Conservation (phyloP, 2,888 invertebrate genomes). For the Napeogenes inachia region DNA sequence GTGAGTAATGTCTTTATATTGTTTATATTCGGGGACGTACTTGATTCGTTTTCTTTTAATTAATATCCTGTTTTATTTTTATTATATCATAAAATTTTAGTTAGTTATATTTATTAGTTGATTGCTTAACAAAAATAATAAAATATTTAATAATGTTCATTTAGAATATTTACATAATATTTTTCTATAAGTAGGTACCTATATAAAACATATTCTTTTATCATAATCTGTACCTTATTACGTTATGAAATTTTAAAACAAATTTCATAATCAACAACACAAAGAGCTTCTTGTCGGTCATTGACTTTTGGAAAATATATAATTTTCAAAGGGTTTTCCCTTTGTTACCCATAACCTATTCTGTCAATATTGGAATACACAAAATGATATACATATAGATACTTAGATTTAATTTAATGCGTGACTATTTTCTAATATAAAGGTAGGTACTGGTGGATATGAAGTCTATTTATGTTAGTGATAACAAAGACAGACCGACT, state of each 20-base stretch:
- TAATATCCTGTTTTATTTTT: no score
- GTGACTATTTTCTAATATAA: no score
- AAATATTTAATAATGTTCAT: no score
- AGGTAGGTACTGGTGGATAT: not conserved
- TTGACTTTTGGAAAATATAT: slow-evolving; percentile 26
- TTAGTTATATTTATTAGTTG: no score
- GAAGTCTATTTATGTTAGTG: not conserved
- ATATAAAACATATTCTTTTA: no score
- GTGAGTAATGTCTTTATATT: slow-evolving; percentile 41
- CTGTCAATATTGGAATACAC: not conserved
- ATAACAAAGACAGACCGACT: not conserved
- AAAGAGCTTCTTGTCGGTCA: slow-evolving; percentile 24
- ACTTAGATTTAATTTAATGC: no score
- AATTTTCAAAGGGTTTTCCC: slow-evolving; percentile 23
- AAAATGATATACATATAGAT: no score
- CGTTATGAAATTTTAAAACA: not conserved
- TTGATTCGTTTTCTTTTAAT: not conserved
- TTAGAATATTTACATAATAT: no score
- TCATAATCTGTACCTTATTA: no score
- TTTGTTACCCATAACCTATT: slow-evolving; percentile 8
- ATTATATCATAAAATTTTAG: no score
- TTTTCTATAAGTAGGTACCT: no score
- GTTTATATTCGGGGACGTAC: slow-evolving; percentile 6
- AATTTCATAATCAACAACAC: slow-evolving; percentile 5
- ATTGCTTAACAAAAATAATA: no score